phyloP scores from a whole-genome alignment of 2,888 invertebrate genomes.

The Clepsis dumicolana region DNA sequence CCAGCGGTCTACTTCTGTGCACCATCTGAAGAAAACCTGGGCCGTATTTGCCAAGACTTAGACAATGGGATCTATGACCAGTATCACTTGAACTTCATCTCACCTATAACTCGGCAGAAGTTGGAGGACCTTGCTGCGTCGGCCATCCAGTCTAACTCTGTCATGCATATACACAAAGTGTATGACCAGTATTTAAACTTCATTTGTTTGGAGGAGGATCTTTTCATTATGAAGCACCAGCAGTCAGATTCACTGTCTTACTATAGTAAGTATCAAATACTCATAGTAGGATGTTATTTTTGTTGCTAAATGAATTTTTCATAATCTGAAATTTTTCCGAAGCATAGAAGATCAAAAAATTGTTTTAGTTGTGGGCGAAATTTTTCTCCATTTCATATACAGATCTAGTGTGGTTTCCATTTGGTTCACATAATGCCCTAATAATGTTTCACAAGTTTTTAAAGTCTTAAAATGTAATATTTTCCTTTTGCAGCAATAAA shows the following conservation, averaged over 20 bases:
- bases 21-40: conserved; percentile 98
- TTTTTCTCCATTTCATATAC: too few species aligned
- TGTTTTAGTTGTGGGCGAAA: too few species aligned
- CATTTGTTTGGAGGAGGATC: conserved; percentile 98
- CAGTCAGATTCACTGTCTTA: conserved; percentile 96
- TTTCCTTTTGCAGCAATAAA: conserved; percentile 91
- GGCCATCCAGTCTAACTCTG: conserved; percentile 95
- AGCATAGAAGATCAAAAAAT: too few species aligned
- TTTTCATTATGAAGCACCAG: conserved; percentile 97
- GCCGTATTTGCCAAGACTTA: conserved; percentile 95
- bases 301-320: too few species aligned
- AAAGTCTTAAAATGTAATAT: conserved; percentile 30
- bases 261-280: conserved; percentile 92
- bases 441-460: too few species aligned
- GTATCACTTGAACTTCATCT: conserved; percentile 98
- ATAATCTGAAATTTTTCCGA: too few species aligned
- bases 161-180: conserved; percentile 97
- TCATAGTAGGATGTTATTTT: too few species aligned
- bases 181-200: conserved; percentile 99
- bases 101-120: conserved; percentile 96
- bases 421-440: too few species aligned
- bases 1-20: conserved; percentile 99
- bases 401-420: too few species aligned
- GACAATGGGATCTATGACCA: conserved; percentile 96
- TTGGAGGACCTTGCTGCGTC: conserved; percentile 98